phyloP scores from a whole-genome alignment of 1,140 invertebrate genomes.

The Drosophila neocordata region DNA sequence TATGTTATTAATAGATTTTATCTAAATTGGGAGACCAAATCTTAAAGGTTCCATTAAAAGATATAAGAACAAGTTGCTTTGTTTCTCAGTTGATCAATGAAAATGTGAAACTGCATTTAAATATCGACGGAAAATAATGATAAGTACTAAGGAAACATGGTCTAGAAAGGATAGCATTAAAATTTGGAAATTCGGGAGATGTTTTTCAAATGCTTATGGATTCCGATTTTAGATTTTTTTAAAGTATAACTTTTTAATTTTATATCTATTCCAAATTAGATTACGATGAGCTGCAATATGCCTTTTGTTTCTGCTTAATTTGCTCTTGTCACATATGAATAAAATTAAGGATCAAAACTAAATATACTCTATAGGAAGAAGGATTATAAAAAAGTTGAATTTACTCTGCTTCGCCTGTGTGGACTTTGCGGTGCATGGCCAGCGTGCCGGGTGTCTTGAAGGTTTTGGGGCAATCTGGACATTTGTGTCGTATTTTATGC shows the following conservation, averaged over 20 bases:
- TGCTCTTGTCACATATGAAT: not conserved
- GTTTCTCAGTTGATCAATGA: not conserved
- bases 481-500: constrained; percentile 80
- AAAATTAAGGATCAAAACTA: not conserved
- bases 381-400: constrained; percentile 53
- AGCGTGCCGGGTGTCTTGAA: constrained; percentile 80
- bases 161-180: too few species aligned
- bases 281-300: not conserved
- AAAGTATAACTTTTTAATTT: too few species aligned
- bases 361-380: not conserved
- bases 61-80: not conserved
- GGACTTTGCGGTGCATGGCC: constrained; percentile 80
- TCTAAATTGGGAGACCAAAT: not conserved
- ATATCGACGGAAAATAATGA: too few species aligned
- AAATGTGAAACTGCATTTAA: not conserved
- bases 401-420: constrained; percentile 83
- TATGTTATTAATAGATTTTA: constrained; percentile 3
- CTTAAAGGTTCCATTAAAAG: not conserved
- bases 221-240: too few species aligned
- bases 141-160: too few species aligned
- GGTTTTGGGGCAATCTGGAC: constrained; percentile 78
- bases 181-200: too few species aligned
- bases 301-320: not conserved
- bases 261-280: too few species aligned
- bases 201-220: too few species aligned